Conservation (phyloP, 2,113 vertebrate genomes). For the Eptesicus fuscus region DNA sequence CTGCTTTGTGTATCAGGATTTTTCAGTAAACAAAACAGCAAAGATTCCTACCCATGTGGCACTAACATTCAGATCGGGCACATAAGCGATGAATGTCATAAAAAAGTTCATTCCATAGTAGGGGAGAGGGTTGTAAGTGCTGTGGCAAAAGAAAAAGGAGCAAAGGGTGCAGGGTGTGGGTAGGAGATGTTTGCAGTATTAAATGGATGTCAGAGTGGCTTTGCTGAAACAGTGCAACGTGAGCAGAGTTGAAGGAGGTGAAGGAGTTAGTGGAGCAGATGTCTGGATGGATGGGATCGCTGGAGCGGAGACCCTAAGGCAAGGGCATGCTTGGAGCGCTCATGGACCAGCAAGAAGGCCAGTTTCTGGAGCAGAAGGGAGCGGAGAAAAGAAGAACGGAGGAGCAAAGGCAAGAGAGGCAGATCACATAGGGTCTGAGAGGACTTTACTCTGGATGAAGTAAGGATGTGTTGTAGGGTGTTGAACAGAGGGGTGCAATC, state of each 20-base stretch:
- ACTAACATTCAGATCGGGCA: background rate
- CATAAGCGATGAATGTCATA: background rate
- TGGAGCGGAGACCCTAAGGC: background rate
- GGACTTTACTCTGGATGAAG: background rate
- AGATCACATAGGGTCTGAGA: fast-evolving
- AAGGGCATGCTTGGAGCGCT: background rate
- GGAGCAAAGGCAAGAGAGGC: background rate
- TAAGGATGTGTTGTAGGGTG: no score
- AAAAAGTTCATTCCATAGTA: background rate
- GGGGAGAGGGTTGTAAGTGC: background rate
- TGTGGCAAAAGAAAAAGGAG: background rate
- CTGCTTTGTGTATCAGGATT: background rate
- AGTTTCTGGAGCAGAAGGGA: background rate
- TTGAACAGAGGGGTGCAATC: background rate
- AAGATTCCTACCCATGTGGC: background rate
- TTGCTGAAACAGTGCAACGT: background rate
- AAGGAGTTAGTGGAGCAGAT: background rate
- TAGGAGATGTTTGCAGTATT: background rate
- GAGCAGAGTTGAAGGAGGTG: background rate
- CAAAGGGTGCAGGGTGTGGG: background rate
- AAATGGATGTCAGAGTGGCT: background rate
- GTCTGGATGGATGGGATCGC: background rate
- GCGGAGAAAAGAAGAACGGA: background rate
- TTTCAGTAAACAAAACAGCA: background rate
- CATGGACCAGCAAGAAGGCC: background rate